phyloP scores from a whole-genome alignment of 2,888 invertebrate genomes.

The Cataglyphis livida region DNA sequence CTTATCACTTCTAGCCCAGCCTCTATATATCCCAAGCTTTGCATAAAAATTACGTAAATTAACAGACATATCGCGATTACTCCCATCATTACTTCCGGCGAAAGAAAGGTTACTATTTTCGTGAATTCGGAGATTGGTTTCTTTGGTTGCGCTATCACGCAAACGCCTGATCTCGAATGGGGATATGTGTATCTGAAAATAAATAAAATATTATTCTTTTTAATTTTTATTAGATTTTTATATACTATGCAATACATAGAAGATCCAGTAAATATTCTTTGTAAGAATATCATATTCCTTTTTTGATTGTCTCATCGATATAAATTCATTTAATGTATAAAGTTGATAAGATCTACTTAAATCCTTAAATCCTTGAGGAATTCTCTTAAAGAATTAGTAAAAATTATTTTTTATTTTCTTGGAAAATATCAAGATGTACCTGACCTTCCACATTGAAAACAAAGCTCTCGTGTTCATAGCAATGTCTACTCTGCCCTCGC shows the following conservation, averaged over 20 bases:
- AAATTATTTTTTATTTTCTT: not conserved
- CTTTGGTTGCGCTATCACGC: slow-evolving; percentile 64
- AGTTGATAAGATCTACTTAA: not conserved
- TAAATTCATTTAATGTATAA: not conserved
- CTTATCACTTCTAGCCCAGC: slow-evolving; percentile 66
- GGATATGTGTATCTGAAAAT: slow-evolving; percentile 70
- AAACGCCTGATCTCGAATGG: slow-evolving; percentile 65
- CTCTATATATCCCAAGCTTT: slow-evolving; percentile 29
- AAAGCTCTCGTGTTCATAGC: slow-evolving; percentile 67
- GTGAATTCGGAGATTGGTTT: slow-evolving; percentile 53
- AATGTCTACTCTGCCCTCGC: slow-evolving; percentile 65
- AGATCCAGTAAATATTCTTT: not conserved
- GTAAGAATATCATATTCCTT: not conserved
- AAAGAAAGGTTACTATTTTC: slow-evolving; percentile 60
- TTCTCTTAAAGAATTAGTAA: not conserved
- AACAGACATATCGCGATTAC: slow-evolving; percentile 22
- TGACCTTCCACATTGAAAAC: slow-evolving; percentile 63
- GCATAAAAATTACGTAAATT: slow-evolving; percentile 37
- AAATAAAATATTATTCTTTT: not conserved
- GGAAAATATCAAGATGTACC: slow-evolving; percentile 29
- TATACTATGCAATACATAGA: not conserved
- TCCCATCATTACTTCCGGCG: slow-evolving; percentile 17
- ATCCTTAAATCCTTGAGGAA: not conserved
- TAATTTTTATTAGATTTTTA: not conserved
- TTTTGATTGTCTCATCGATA: not conserved